Conservation (phyloP, 2,113 vertebrate species). For the Gallinago undulata region DNA sequence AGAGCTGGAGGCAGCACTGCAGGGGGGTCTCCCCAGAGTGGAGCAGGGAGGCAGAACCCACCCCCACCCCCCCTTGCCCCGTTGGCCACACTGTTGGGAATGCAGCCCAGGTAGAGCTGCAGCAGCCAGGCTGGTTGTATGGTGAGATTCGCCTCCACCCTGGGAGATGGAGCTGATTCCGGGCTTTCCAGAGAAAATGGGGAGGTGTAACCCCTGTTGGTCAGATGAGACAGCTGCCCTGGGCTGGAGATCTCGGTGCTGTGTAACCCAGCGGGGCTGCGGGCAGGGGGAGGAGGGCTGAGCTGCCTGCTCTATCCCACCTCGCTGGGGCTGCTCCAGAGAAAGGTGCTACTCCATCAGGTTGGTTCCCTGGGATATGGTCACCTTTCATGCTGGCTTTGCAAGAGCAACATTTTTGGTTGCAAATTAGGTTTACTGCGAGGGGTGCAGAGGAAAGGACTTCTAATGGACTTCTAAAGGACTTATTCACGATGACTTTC, state of each 20-base stretch:
- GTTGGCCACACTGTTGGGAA: neutral
- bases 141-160: neutral
- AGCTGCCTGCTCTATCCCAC: neutral
- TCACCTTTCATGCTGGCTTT: neutral
- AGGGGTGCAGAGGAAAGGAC: neutral
- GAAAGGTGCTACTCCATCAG: neutral
- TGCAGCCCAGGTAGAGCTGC: neutral
- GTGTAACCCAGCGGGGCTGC: too few relatives aligned
- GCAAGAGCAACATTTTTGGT: neutral
- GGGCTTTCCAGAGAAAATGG: neutral
- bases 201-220: neutral
- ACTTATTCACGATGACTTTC: neutral
- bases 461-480: neutral
- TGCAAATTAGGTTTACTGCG: neutral
- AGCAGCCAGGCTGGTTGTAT: neutral
- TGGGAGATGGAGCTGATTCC: neutral
- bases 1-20: neutral
- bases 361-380: neutral
- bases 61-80: neutral
- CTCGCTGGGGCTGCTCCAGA: accelerated
- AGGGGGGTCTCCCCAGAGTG: neutral
- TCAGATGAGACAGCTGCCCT: neutral
- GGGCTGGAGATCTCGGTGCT: neutral
- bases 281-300: neutral
- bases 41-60: neutral